A percentile compares a stretch with the other conserved stretches of the same genome.
Conservation (phyloP, 2,797 vertebrate species). For the Neostethus bicornis region DNA sequence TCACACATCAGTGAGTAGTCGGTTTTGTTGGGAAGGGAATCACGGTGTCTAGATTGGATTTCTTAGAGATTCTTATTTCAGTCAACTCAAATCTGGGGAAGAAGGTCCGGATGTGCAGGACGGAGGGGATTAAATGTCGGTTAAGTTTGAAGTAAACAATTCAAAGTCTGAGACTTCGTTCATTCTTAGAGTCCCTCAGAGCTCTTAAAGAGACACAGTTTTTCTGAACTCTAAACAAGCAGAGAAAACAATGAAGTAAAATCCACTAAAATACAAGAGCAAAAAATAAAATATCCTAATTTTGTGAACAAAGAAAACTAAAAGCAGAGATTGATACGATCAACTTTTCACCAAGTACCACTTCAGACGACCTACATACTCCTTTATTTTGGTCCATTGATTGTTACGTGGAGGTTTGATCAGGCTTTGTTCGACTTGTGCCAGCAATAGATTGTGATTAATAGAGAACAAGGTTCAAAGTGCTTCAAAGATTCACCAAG, state of each 20-base stretch:
- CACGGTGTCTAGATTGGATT: slow-evolving; percentile 54
- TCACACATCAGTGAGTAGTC: slow-evolving; percentile 50
- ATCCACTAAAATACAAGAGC: no score
- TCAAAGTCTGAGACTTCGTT: no score
- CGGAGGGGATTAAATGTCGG: no score
- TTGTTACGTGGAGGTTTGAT: neutral
- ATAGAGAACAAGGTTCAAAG: neutral
- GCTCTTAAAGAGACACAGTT: no score
- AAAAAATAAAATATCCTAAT: no score
- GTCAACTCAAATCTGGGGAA: slow-evolving; percentile 45
- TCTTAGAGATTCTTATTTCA: slow-evolving; percentile 58
- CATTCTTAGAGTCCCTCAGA: no score
- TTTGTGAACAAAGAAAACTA: slow-evolving; percentile 24
- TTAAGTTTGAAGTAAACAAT: no score
- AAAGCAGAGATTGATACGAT: slow-evolving; percentile 16
- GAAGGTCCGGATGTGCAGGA: neutral
- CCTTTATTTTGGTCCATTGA: neutral
- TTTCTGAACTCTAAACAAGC: no score
- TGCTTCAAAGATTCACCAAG: neutral
- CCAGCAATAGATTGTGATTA: neutral
- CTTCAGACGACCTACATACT: neutral
- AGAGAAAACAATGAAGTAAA: no score
- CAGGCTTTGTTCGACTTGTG: neutral
- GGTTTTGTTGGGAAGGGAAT: slow-evolving; percentile 47
- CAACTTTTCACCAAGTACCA: neutral